Evolutionary conservation across 2,797 vertebrate species (phyloP), one percentile per base, ranked within the genome.

Genomic region (Gobionotothen gibberifrons): DNA sequence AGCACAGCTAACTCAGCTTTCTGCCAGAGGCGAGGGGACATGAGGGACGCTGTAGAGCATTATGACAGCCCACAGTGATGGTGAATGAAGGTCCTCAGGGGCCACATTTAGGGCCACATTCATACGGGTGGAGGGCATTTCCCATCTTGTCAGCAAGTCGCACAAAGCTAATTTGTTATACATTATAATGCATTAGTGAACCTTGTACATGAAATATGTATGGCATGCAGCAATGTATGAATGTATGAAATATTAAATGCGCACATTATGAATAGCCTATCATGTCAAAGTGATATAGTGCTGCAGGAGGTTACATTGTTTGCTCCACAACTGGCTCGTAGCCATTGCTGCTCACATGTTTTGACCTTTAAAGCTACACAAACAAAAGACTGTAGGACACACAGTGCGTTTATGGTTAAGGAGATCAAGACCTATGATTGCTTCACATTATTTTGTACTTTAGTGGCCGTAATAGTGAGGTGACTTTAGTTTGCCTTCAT

Each of bases 131-230:
- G 72, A 76, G 36, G 59, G 51, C 52, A 69, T 83, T 80, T 88
- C 52, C 74, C 39, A 43, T 51, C 82, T 71, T 76, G 58, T 78
- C 74, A 72, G 72, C 63, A 57, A 68, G 69, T 59, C n/a, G 3
- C 56, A 58, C 58, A 26, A 77, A 74, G 56, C 69, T 61, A 58
- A 71, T 72, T 62, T 64, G 62, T 78, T 57, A 64, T 16, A 22
- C 42, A 69, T 69, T 74, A 74, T 42, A n/a, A 56, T 63, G 58
- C 70, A 64, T 65, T 69, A 54, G 58, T 19, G 36, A 72, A 48
- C 15, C 54, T 43, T 62, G n/a, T 44, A 22, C 57, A 85, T 90
- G 36, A 85, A 90, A 88, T 87, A 87, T 83, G 60, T 36, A 89
- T 82, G 72, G 70, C 54, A 43, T 3, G 1, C 58, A 52, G 59